Conservation (phyloP, 1,140 invertebrate genomes). For the Drosophila carrolli region DNA sequence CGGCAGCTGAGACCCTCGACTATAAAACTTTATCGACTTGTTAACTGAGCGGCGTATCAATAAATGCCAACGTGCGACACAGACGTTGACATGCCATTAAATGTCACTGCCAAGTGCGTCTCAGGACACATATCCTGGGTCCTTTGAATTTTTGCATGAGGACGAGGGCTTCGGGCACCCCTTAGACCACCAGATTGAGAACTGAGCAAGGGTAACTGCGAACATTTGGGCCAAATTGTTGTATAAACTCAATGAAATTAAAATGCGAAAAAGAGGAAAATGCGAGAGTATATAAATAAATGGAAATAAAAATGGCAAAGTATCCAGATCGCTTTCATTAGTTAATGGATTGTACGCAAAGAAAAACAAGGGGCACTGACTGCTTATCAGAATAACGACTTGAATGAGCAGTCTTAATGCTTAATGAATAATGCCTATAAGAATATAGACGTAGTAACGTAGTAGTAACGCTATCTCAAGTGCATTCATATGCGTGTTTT, state of each 20-base stretch:
- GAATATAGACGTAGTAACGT: neutral
- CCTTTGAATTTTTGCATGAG: slow-evolving; percentile 48
- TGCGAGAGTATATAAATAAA: slow-evolving; percentile 18
- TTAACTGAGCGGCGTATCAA: slow-evolving; percentile 74
- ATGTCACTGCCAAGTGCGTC: slow-evolving; percentile 40
- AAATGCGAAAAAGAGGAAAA: slow-evolving; percentile 65
- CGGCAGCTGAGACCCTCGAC: slow-evolving; percentile 65
- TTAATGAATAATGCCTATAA: too few relatives aligned
- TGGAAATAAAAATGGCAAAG: slow-evolving; percentile 56
- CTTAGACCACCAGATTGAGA: slow-evolving; percentile 16
- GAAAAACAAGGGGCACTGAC: slow-evolving; percentile 4
- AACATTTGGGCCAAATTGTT: slow-evolving; percentile 71
- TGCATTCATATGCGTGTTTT: slow-evolving; percentile 4
- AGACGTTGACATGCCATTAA: slow-evolving; percentile 79
- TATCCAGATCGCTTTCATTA: slow-evolving; percentile 69
- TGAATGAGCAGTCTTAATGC: neutral
- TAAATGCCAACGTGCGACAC: slow-evolving; percentile 68
- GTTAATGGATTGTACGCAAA: slow-evolving; percentile 65
- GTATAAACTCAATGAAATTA: slow-evolving; percentile 78
- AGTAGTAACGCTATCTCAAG: slow-evolving; percentile 5
- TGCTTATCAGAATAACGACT: slow-evolving; percentile 31
- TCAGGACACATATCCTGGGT: slow-evolving; percentile 50
- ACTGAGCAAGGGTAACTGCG: slow-evolving; percentile 19
- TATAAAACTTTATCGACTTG: slow-evolving; percentile 80
- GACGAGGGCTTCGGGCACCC: slow-evolving; percentile 16